Evolutionary conservation across 1,140 invertebrate genomes (phyloP).

Genomic region (Harlomillsia oculata): DNA sequence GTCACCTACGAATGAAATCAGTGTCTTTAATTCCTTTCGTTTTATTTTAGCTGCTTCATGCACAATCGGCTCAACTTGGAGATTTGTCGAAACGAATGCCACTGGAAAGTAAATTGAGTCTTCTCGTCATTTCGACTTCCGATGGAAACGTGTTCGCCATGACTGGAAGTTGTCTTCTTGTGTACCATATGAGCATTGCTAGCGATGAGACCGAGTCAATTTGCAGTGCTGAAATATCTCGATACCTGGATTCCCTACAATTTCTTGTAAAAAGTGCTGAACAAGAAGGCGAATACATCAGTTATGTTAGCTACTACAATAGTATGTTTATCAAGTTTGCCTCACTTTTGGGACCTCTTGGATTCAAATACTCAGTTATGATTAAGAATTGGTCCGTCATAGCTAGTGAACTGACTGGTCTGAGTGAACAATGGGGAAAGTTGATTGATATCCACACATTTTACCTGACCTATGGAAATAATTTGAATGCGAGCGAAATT

Average conservation of each 20-base stretch:
- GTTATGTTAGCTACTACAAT: conserved; percentile 9
- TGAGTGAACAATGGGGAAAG: conserved; percentile 25
- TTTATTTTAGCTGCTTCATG: not conserved
- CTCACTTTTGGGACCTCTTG: conserved; percentile 16
- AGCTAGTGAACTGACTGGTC: conserved; percentile 15
- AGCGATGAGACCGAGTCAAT: too few species aligned
- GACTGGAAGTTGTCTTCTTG: conserved; percentile 27
- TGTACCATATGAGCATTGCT: too few species aligned
- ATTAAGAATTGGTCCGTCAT: conserved; percentile 27
- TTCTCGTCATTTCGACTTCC: conserved; percentile 17
- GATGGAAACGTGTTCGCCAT: conserved; percentile 14
- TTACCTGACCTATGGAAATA: conserved; percentile 25
- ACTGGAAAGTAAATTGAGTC: conserved; percentile 21
- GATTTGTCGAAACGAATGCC: conserved; percentile 19
- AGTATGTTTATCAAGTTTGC: conserved; percentile 14
- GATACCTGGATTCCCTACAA: conserved; percentile 15
- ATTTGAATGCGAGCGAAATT: not conserved
- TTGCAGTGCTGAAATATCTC: too few species aligned
- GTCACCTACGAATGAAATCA: not conserved
- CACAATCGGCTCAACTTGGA: conserved; percentile 18
- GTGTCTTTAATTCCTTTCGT: not conserved
- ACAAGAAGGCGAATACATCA: not conserved
- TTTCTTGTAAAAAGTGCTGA: conserved; percentile 10
- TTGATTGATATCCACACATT: conserved; percentile 20
- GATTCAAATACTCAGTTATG: conserved; percentile 27